A percentile compares a stretch with the other conserved stretches of the same genome.
Conservation (phyloP, 2,797 vertebrate species). For the Hyperoplus lanceolatus region DNA sequence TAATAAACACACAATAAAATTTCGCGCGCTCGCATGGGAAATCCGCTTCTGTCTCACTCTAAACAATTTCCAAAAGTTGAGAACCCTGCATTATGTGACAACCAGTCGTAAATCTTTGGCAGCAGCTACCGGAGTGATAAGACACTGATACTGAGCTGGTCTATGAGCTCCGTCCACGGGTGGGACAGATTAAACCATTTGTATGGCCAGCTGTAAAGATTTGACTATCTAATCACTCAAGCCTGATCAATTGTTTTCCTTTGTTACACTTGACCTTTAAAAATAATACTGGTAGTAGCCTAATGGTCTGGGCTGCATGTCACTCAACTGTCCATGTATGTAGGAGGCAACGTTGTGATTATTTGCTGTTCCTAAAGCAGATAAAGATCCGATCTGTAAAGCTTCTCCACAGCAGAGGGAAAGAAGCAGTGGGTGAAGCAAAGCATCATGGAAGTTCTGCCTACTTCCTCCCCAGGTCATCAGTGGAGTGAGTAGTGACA, state of each 20-base stretch:
- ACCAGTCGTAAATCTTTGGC: slow-evolving; percentile 28
- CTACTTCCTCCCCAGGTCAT: neutral
- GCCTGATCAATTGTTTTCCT: neutral
- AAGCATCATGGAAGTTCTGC: neutral
- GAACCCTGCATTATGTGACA: too few relatives aligned
- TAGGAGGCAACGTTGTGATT: neutral
- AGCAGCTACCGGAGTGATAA: slow-evolving; percentile 17
- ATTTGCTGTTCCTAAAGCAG: neutral
- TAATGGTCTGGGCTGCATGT: neutral
- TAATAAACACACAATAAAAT: too few relatives aligned
- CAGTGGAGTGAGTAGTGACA: too few relatives aligned
- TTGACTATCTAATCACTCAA: neutral
- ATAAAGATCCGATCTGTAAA: neutral
- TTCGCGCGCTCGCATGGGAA: too few relatives aligned
- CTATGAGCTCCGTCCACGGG: slow-evolving; percentile 28
- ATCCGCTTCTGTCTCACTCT: too few relatives aligned
- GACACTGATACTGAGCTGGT: slow-evolving; percentile 5
- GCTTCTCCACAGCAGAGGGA: neutral
- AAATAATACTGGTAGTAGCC: neutral
- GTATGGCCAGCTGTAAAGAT: slow-evolving; percentile 28
- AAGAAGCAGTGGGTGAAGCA: neutral
- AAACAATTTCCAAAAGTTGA: too few relatives aligned
- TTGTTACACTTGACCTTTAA: slow-evolving; percentile 3
- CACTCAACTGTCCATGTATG: neutral
- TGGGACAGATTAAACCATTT: neutral